phyloP scores from a whole-genome alignment of 2,797 vertebrate genomes.

The Rhinoraja longicauda region DNA sequence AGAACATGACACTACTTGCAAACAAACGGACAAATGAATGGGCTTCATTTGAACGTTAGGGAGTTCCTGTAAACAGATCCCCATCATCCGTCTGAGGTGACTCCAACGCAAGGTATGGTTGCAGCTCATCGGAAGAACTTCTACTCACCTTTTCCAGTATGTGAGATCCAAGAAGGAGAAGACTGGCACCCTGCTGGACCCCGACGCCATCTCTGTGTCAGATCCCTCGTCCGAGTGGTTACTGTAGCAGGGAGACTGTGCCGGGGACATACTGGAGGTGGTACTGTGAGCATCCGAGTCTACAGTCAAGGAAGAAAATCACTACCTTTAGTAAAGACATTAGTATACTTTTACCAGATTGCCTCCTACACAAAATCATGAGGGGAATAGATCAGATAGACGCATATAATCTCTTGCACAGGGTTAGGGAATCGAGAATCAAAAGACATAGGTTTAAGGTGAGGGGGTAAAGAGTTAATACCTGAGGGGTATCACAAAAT shows the following conservation, averaged over 20 bases:
- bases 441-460: no score
- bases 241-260: conserved; percentile 93
- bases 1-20: no score
- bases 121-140: background rate
- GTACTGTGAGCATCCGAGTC: conserved; percentile 96
- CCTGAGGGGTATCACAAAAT: no score
- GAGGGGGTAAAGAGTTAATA: no score
- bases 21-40: no score
- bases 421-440: no score
- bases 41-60: no score
- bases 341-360: no score
- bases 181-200: conserved; percentile 79
- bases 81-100: background rate
- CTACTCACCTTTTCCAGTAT: conserved; percentile 89
- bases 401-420: no score
- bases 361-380: no score
- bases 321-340: no score
- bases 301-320: conserved; percentile 46
- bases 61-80: background rate
- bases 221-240: conserved; percentile 94
- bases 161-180: conserved; percentile 96
- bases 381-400: no score
- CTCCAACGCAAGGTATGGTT: background rate
- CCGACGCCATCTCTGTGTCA: conserved; percentile 77
- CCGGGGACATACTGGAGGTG: conserved; percentile 91